Base-by-base conservation (phyloP, 2,888 invertebrate species). In the Muschampia plurimacula region DNA sequence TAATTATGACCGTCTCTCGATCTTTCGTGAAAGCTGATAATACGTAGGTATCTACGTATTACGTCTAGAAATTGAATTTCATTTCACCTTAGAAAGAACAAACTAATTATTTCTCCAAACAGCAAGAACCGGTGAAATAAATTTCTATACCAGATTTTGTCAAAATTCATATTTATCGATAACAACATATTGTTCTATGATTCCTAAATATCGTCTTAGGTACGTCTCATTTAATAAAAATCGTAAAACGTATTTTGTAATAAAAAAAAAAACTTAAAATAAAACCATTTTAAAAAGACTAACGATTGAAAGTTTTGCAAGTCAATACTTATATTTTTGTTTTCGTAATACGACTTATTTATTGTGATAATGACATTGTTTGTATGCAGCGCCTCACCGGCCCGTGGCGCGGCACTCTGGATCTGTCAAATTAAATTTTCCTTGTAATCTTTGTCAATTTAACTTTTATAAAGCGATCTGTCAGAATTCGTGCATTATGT, bases 211-310 rank as follows among this genome's bases (percentile, higher is more conserved):
- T 60, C 57, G 12, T 60, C 41, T 77, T 73, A 76, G 22, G 10
- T 64, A 22, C 82, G 83, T 83, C 82, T 80, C 82, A 85, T 86
- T 44, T 36, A 60, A 66, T 55, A 89, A 90, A 92, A 90, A 92
- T 85, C 84, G 89, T 86, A 89, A 89, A 90, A 88, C 80, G 76
- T 82, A 72, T 72, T 79, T 79, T 76, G 78, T 83, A 82, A 81
- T 83, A 82, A 87, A 88, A 90, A 91, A 89, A 89, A 89, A 57
- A 28, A 28, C 90, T 36, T 36, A 36, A 36, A 32, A 32, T 88
- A 90, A 90, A 92, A 90, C 84, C 83, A 86, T 57, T 84, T 86
- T 85, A 86, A 89, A 72, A 89, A 87, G 86, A 89, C 87, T 89
- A 86, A 80, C 82, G 81, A 83, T 79, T 84, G 81, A 89, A 85